Evolutionary conservation across 2,797 vertebrate genomes (phyloP).

Genomic region (Lutra lutra): DNA sequence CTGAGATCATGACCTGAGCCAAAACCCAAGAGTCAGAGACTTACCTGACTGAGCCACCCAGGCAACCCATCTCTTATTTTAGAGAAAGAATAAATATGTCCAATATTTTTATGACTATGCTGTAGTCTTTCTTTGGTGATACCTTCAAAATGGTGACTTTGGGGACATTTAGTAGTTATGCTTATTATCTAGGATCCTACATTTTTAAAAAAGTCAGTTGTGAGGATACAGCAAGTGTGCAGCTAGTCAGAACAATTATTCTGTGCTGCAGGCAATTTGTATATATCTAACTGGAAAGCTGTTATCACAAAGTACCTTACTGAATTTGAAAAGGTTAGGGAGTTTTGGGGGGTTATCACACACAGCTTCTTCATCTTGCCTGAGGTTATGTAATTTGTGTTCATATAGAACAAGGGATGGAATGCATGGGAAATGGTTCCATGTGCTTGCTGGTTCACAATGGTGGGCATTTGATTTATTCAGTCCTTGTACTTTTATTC

Average conservation of each 20-base stretch:
- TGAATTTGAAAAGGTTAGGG: constrained; percentile 80
- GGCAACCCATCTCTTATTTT: background rate
- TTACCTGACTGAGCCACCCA: background rate
- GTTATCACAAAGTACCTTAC: constrained; percentile 77
- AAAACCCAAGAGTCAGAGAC: background rate
- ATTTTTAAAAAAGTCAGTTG: constrained; percentile 64
- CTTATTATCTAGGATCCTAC: constrained; percentile 57
- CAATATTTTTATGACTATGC: background rate
- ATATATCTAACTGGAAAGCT: constrained; percentile 63
- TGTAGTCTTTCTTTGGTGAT: constrained; percentile 16
- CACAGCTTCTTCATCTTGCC: constrained; percentile 68
- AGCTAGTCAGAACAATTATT: constrained; percentile 74
- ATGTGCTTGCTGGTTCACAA: constrained; percentile 57
- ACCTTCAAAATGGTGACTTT: constrained; percentile 54
- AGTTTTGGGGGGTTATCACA: constrained; percentile 77
- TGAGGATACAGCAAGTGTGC: constrained; percentile 48
- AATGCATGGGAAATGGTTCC: constrained; percentile 70
- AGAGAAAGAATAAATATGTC: background rate
- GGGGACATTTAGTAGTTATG: constrained; percentile 43
- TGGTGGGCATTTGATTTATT: constrained; percentile 79
- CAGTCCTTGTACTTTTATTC: constrained; percentile 80
- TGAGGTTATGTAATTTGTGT: constrained; percentile 72
- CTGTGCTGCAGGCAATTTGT: constrained; percentile 76
- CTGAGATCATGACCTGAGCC: background rate
- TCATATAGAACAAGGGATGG: constrained; percentile 71